Conservation (phyloP, 37 sponge, comb jelly and placozoan genomes). For the Haliclona indistincta region DNA sequence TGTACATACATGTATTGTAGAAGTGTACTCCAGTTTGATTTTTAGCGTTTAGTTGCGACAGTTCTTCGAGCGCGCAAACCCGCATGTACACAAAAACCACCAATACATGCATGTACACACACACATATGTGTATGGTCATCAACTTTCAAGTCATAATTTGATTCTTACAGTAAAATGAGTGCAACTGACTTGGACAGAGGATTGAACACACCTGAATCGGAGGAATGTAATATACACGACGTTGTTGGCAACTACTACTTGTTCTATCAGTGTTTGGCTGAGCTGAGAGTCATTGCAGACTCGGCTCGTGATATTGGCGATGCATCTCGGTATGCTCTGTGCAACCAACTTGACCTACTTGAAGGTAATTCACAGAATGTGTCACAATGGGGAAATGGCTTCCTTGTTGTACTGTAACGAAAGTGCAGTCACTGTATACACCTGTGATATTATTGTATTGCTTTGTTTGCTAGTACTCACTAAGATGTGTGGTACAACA, state of each 20-base stretch:
- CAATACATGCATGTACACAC: conserved; percentile 9
- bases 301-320: background rate
- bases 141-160: too few relatives aligned
- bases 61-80: background rate
- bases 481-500: too few relatives aligned
- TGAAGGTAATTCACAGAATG: background rate
- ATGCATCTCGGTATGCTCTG: background rate
- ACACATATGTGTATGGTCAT: conserved; percentile 5
- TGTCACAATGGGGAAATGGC: background rate
- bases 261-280: conserved; percentile 32
- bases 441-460: background rate
- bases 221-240: conserved; percentile 54
- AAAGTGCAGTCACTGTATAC: too few relatives aligned
- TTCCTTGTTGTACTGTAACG: background rate
- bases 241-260: conserved; percentile 47
- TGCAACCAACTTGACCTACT: background rate
- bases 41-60: too few relatives aligned
- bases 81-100: background rate
- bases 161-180: too few relatives aligned
- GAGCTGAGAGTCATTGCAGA: background rate
- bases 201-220: conserved; percentile 11
- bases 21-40: too few relatives aligned
- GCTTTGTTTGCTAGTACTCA: background rate
- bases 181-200: too few relatives aligned
- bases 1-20: too few relatives aligned